These are phyloP conservation scores for Triplophysa rosa DNA, from an alignment of 2,113 vertebrate species.

Conservation along the genomic window DNA sequence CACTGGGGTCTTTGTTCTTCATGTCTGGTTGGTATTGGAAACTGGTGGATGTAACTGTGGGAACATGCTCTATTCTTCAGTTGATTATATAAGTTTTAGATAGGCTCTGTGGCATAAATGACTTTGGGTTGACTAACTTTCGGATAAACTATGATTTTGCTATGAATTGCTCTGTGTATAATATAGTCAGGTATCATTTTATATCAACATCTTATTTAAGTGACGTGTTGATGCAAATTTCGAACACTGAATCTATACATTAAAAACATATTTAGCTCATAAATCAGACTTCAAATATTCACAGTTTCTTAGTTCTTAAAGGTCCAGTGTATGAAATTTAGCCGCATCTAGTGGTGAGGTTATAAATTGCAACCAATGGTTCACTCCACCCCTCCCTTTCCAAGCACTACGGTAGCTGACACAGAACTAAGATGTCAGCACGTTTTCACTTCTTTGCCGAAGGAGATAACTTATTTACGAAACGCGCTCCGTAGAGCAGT, in stretches of 20 bases:
- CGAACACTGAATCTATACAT: neutral
- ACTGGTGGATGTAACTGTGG: neutral
- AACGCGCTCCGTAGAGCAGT: too few relatives aligned
- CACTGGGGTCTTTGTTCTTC: conserved; percentile 38
- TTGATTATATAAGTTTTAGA: neutral
- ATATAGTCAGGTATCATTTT: neutral
- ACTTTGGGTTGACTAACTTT: neutral
- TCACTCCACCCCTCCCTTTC: too few relatives aligned
- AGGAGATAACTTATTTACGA: too few relatives aligned
- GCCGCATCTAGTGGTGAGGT: too few relatives aligned
- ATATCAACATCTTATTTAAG: neutral
- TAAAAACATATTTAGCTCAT: neutral
- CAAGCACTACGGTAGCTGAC: too few relatives aligned
- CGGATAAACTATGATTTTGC: neutral
- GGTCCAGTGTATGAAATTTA: too few relatives aligned
- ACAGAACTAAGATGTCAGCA: too few relatives aligned
- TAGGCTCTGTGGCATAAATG: too few relatives aligned
- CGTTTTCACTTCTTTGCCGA: too few relatives aligned
- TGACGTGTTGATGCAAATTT: neutral
- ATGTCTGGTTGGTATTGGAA: conserved; percentile 29
- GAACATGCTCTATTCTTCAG: neutral
- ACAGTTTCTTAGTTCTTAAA: neutral
- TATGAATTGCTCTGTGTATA: neutral
- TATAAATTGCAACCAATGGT: too few relatives aligned
- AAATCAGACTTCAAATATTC: neutral